Base-by-base conservation (phyloP, 2,797 vertebrate species). In the Poecile montanus region DNA sequence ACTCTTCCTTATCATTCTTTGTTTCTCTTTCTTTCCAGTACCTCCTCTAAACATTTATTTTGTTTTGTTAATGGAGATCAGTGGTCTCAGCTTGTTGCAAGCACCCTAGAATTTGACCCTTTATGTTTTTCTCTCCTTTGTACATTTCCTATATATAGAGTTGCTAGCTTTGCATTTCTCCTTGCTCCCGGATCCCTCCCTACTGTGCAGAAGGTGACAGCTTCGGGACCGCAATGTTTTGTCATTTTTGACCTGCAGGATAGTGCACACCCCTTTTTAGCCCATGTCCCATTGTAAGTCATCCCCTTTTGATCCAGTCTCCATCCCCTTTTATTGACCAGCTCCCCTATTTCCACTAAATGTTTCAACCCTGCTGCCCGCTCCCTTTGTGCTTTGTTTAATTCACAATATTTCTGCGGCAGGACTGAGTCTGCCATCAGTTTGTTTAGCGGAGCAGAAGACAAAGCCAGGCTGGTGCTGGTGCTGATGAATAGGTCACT, bases 401-500 rank as follows among this genome's bases (percentile, higher is more conserved):
- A 91, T 86, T 95, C 94, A 89, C 89, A 61, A 29, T 87, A 93
- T 95, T 96, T 95, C 85, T 94, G 89, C 66, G 32, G 91, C 78
- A 86, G 86, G 83, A 76, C 88, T 27, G 79, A 83, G 86, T 25
- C 89, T 93, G 91, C 85, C 89, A 60, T 89, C 71, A 29, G 92
- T 92, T 94, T 96, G 81, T 93, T 94, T 89, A 93, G 94, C 11
- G 15, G 93, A 65, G 91, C 86, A 89, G 93, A 95, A 93, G 95
- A 97, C 96, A 97, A 97, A 97, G 96, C 94, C 76, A 87, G 75
- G 78, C 91, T 86, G 83, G 61, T 91, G 93, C 85, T 95, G 90
- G 57, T 76, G 89, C 93, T 76, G 81, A 74, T 94, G 96, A 96
- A 97, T 96, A 96, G 96, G 96, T 96, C 93, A 95, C 38, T 19